These are phyloP conservation scores for Zygothrica quintamaculata DNA, from an alignment of 2,888 invertebrate species.

Conservation along the genomic window DNA sequence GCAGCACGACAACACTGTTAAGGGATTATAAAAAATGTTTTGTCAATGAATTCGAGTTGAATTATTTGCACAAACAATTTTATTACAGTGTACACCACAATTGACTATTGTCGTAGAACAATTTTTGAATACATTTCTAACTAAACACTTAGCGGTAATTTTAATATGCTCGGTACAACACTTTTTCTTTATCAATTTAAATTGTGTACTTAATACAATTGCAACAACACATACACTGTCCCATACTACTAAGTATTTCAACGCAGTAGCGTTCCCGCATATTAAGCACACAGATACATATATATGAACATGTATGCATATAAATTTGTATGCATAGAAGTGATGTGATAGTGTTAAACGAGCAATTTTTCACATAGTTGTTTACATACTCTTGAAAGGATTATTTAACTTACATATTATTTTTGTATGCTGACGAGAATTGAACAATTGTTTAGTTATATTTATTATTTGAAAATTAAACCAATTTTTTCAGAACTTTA, in stretches of 20 bases:
- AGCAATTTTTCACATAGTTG: conserved; percentile 36
- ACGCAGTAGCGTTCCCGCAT: conserved; percentile 64
- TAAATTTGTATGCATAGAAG: conserved; percentile 13
- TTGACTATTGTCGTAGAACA: conserved; percentile 5
- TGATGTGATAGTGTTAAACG: conserved; percentile 33
- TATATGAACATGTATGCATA: conserved; percentile 6
- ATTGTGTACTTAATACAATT: conserved; percentile 67
- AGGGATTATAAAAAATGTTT: conserved; percentile 48
- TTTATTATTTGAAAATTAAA: conserved; percentile 32
- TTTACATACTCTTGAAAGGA: conserved; percentile 1
- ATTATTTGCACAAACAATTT: conserved; percentile 21
- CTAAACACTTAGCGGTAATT: conserved; percentile 27
- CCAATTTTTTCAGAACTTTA: conserved; percentile 47
- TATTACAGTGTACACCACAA: conserved; percentile 13
- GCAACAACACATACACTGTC: conserved; percentile 28
- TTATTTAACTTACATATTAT: conserved; percentile 60
- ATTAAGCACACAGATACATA: conserved; percentile 32
- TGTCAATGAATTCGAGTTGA: conserved; percentile 61
- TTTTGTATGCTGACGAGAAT: conserved; percentile 39
- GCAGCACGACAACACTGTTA: conserved; percentile 62
- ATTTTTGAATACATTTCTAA: conserved; percentile 14
- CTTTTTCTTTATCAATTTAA: conserved; percentile 64
- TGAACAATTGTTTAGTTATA: conserved; percentile 32
- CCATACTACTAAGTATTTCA: conserved; percentile 32
- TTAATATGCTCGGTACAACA: conserved; percentile 20